phyloP scores from a whole-genome alignment of 2,797 vertebrate genomes.

The Molothrus aeneus region DNA sequence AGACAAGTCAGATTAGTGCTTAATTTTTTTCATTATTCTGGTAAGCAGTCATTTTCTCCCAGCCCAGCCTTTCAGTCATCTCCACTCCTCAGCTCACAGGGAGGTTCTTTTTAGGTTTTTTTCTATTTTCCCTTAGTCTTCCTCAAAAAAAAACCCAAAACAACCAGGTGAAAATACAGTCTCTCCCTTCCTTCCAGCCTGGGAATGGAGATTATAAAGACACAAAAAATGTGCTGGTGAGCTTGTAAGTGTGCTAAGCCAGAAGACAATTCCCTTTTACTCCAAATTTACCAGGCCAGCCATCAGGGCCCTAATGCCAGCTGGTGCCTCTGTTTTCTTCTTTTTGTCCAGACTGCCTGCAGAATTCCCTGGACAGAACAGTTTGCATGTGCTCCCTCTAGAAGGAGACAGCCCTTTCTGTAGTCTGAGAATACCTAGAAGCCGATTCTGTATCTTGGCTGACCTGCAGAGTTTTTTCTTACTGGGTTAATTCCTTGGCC shows the following conservation, averaged over 20 bases:
- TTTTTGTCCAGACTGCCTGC: not conserved
- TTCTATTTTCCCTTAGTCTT: not conserved
- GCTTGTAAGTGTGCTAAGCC: not conserved
- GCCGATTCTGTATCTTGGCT: fast-evolving
- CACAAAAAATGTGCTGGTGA: not conserved
- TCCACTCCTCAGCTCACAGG: not conserved
- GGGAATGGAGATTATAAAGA: not conserved
- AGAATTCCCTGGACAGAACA: not conserved
- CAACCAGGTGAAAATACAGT: not conserved
- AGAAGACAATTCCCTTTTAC: not conserved
- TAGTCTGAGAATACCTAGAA: not conserved
- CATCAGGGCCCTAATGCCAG: not conserved
- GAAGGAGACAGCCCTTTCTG: not conserved
- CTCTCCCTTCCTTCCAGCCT: not conserved
- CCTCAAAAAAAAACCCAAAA: not conserved
- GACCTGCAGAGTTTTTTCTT: not conserved
- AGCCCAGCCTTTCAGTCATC: not conserved
- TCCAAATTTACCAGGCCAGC: not conserved
- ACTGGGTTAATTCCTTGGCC: not conserved
- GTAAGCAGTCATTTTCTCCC: not conserved
- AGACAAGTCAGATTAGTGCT: not conserved
- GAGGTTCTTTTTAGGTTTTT: not conserved
- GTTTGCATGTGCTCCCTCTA: not conserved
- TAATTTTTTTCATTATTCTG: slow-evolving; percentile 9
- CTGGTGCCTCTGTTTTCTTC: not conserved